A percentile compares a stretch with the other conserved stretches of the same genome.
These are phyloP conservation scores for Pandemis cinnamomeana DNA, from an alignment of 2,888 invertebrate genomes.

Conservation along the genomic window DNA sequence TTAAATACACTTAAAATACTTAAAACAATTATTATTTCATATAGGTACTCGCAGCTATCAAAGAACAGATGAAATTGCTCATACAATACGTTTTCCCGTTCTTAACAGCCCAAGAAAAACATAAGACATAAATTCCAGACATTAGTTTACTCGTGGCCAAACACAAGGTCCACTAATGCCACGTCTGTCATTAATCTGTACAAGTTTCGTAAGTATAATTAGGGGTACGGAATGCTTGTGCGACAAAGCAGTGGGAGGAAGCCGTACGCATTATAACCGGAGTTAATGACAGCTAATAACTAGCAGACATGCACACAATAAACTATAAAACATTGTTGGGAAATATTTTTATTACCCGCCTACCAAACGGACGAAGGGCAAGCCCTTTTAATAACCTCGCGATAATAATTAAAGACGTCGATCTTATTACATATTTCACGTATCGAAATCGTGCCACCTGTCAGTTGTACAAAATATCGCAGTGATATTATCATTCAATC, in stretches of 20 bases:
- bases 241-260: conserved; percentile 42
- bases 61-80: neutral
- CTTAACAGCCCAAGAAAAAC: neutral
- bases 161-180: conserved; percentile 25
- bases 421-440: conserved; percentile 2
- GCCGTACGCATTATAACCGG: conserved; percentile 34
- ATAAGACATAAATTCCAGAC: neutral
- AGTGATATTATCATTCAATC: neutral
- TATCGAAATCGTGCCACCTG: conserved; percentile 1
- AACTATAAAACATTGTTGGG: conserved; percentile 36
- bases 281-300: conserved; percentile 38
- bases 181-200: conserved; percentile 29
- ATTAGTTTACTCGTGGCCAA: neutral
- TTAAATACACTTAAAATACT: no score
- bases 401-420: conserved; percentile 20
- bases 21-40: neutral
- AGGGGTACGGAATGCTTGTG: conserved; percentile 25
- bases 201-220: conserved; percentile 38
- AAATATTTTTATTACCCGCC: conserved; percentile 36
- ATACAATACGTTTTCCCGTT: neutral
- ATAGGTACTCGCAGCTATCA: neutral
- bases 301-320: conserved; percentile 37
- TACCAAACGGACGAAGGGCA: conserved; percentile 38
- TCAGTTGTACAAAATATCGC: neutral
- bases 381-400: conserved; percentile 18